Conservation (phyloP, 1,140 invertebrate species). For the Leptopilina clavipes region DNA sequence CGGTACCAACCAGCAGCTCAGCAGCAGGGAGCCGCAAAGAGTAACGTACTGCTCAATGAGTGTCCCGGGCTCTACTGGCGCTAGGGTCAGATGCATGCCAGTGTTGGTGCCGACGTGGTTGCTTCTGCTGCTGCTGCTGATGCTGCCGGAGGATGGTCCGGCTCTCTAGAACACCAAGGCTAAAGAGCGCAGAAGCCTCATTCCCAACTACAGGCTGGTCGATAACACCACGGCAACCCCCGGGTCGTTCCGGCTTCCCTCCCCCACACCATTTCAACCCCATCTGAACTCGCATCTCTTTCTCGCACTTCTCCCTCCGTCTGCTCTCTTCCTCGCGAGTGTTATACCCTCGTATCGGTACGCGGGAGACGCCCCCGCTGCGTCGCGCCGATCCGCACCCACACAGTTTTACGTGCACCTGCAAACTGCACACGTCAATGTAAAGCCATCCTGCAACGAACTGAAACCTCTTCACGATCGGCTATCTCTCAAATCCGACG, state of each 20-base stretch:
- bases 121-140: conserved; percentile 56
- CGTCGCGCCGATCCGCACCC: background rate
- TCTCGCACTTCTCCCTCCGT: conserved; percentile 38
- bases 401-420: background rate
- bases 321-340: conserved; percentile 35
- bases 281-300: conserved; percentile 27
- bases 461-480: conserved; percentile 26
- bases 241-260: conserved; percentile 67
- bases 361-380: background rate
- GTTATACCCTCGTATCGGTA: conserved; percentile 16
- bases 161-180: conserved; percentile 64
- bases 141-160: conserved; percentile 59
- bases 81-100: conserved; percentile 60
- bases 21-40: conserved; percentile 44
- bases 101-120: conserved; percentile 54
- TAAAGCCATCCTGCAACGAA: conserved; percentile 24
- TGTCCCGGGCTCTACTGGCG: conserved; percentile 68
- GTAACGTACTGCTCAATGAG: conserved; percentile 55
- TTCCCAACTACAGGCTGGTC: conserved; percentile 65
- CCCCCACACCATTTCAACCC: conserved; percentile 42
- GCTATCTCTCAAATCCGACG: background rate
- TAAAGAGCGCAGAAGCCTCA: conserved; percentile 69
- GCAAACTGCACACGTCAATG: conserved; percentile 11
- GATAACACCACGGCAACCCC: conserved; percentile 74
- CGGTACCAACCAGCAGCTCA: conserved; percentile 32